Evolutionary conservation across 1,140 invertebrate genomes (phyloP).

Genomic region (Helicoverpa zea): DNA sequence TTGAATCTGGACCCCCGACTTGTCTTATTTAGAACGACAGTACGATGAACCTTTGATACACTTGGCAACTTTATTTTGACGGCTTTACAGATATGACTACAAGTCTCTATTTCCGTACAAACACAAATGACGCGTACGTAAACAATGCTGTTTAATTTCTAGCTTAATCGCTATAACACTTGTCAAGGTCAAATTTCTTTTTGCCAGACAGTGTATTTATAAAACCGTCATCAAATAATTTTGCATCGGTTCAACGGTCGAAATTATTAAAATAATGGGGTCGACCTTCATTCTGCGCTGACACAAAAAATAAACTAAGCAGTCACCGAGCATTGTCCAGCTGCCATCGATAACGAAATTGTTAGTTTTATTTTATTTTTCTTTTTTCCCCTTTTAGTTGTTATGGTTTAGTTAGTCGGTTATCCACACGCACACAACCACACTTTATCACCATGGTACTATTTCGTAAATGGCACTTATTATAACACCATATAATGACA

Average conservation of each 20-base stretch:
- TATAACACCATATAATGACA: conserved; percentile 69
- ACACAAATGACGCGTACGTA: not conserved
- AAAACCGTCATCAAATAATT: conserved; percentile 42
- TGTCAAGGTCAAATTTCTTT: conserved; percentile 30
- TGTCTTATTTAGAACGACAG: conserved; percentile 65
- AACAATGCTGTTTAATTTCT: not conserved
- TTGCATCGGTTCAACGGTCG: conserved; percentile 48
- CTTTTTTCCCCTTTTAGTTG: conserved; percentile 61
- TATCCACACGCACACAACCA: conserved; percentile 81
- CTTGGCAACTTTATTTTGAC: conserved; percentile 25
- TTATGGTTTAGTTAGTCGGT: conserved; percentile 79
- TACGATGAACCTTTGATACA: conserved; percentile 62
- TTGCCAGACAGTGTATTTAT: conserved; percentile 36
- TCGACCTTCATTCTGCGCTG: conserved; percentile 64
- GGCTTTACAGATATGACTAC: conserved; percentile 10
- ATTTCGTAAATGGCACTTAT: conserved; percentile 56
- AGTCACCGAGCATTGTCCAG: conserved; percentile 65
- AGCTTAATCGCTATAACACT: conserved; percentile 17
- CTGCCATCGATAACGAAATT: conserved; percentile 64
- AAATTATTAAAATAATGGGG: conserved; percentile 74
- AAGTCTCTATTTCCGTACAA: not conserved
- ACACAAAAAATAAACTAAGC: conserved; percentile 67
- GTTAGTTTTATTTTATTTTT: conserved; percentile 56
- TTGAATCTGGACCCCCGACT: conserved; percentile 70
- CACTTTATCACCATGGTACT: conserved; percentile 75